Percentiles rank a stretch among this genome's conserved stretches.
Evolutionary conservation across 1,140 invertebrate species (phyloP).

Genomic region (Calephelis nemesis): DNA sequence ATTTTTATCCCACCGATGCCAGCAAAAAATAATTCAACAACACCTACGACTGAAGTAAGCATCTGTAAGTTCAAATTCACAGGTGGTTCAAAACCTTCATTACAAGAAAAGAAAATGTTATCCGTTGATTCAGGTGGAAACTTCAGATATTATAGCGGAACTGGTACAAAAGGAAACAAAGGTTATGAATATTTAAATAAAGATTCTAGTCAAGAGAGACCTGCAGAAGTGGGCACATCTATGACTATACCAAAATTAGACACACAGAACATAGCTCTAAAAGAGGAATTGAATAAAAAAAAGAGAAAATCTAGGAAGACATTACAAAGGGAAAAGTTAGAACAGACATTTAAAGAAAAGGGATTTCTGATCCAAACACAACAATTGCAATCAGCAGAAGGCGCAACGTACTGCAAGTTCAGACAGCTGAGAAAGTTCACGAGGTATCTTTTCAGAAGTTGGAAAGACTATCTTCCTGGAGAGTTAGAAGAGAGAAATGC

Average conservation of each 20-base stretch:
- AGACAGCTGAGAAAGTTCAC: conserved; percentile 94
- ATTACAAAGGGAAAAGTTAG: conserved; percentile 90
- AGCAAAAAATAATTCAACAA: conserved; percentile 83
- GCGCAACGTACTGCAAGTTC: conserved; percentile 96
- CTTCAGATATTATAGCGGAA: conserved; percentile 89
- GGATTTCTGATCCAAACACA: conserved; percentile 96
- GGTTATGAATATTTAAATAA: conserved; percentile 88
- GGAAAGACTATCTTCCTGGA: conserved; percentile 94
- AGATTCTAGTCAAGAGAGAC: conserved; percentile 82
- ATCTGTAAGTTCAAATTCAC: conserved; percentile 97
- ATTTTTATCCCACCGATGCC: conserved; percentile 91
- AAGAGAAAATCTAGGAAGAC: conserved; percentile 90
- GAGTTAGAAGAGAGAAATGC: conserved; percentile 78
- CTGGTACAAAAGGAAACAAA: conserved; percentile 87
- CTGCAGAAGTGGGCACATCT: conserved; percentile 30
- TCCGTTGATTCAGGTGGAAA: conserved; percentile 92
- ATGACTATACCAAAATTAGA: conserved; percentile 65
- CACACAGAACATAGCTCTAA: conserved; percentile 27
- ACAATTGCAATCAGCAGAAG: conserved; percentile 93
- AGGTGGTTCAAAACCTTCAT: conserved; percentile 89
- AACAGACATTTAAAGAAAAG: conserved; percentile 95
- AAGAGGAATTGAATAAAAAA: conserved; percentile 77
- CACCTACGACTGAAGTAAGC: conserved; percentile 89
- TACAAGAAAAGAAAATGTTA: conserved; percentile 94
- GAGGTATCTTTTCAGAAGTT: conserved; percentile 93